Percentiles rank a stretch among this genome's conserved stretches.
phyloP scores from a whole-genome alignment of 2,888 invertebrate genomes.

The Itoplectis maculator region DNA sequence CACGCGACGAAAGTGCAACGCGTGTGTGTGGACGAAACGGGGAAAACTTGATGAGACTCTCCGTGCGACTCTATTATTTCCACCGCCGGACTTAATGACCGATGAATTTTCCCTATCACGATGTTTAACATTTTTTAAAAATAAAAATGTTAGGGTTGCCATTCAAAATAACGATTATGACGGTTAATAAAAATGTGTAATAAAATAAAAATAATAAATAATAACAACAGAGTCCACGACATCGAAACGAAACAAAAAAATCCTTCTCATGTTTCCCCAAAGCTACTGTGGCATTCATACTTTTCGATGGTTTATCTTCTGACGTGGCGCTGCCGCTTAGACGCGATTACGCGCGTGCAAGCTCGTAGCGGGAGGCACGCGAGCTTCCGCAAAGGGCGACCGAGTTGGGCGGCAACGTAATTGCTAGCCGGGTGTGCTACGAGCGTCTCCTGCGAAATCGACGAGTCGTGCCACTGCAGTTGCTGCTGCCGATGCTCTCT shows the following conservation, averaged over 20 bases:
- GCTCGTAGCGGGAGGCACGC: conserved; percentile 68
- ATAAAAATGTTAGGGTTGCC: neutral
- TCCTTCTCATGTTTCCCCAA: conserved; percentile 2
- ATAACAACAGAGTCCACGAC: neutral
- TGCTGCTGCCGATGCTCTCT: conserved; percentile 14
- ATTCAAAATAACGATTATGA: neutral
- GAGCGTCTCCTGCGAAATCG: conserved; percentile 66
- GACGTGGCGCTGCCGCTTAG: conserved; percentile 66
- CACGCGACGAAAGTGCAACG: conserved; percentile 76
- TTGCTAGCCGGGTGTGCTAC: conserved; percentile 61
- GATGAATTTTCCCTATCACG: conserved; percentile 3
- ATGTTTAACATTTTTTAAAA: too few relatives aligned
- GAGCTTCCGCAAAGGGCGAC: conserved; percentile 68
- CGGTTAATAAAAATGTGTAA: neutral
- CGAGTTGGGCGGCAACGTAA: conserved; percentile 57
- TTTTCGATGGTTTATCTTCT: conserved; percentile 70
- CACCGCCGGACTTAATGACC: conserved; percentile 3
- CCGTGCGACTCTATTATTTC: conserved; percentile 5
- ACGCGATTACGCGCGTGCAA: conserved; percentile 68
- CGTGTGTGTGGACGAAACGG: conserved; percentile 11
- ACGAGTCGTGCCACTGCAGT: conserved; percentile 44
- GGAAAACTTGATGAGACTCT: conserved; percentile 9
- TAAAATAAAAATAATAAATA: neutral
- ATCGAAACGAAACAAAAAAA: conserved; percentile 12
- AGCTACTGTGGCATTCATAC: conserved; percentile 30